Evolutionary conservation across 2,888 invertebrate genomes (phyloP).

Genomic region (Tachina grossa): DNA sequence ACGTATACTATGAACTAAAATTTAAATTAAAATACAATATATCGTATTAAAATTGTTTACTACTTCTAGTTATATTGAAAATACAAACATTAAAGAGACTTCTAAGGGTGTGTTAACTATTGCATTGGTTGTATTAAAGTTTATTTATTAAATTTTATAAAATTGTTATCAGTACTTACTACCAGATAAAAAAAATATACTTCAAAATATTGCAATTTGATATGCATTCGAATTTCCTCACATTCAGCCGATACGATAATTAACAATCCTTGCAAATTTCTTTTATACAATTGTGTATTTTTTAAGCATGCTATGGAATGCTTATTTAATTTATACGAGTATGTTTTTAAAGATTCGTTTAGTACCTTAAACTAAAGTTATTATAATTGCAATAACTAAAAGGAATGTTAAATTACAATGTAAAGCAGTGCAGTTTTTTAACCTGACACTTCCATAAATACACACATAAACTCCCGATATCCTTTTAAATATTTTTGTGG

Average conservation of each 20-base stretch:
- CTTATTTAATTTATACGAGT: not conserved
- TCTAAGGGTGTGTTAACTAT: too few relatives aligned
- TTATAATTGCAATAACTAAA: not conserved
- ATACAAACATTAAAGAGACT: not conserved
- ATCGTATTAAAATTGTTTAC: constrained; percentile 4
- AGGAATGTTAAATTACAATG: not conserved
- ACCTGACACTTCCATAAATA: not conserved
- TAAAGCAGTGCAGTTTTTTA: not conserved
- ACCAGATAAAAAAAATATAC: too few relatives aligned
- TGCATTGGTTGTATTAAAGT: too few relatives aligned
- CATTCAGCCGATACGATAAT: too few relatives aligned
- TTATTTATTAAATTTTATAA: not conserved
- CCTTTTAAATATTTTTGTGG: too few relatives aligned
- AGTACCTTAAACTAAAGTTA: not conserved
- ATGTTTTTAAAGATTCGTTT: constrained; percentile 4
- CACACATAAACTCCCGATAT: too few relatives aligned
- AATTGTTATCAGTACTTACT: not conserved
- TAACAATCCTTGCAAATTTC: not conserved
- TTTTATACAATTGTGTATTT: not conserved
- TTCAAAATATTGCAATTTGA: too few relatives aligned
- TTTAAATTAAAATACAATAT: constrained; percentile 32
- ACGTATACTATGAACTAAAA: constrained; percentile 36
- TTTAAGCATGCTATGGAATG: too few relatives aligned
- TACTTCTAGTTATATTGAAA: not conserved
- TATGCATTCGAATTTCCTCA: too few relatives aligned